Evolutionary conservation across 1,140 invertebrate genomes (phyloP).

Genomic region (Bradysia coprophila): DNA sequence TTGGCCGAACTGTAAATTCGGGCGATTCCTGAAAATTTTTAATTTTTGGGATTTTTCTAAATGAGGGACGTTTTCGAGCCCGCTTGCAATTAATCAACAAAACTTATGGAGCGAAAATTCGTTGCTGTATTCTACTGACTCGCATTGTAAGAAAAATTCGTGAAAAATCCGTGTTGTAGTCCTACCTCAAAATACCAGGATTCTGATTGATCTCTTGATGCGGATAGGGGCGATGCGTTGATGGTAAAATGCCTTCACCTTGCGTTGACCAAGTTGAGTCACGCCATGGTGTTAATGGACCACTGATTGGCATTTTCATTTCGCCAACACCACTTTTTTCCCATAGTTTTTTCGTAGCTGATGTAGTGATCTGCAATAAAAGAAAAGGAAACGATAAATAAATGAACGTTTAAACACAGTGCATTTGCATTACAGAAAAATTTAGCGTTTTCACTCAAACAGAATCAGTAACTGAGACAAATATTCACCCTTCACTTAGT

Average conservation of each 20-base stretch:
- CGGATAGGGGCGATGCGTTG: conserved; percentile 15
- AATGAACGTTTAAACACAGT: no score
- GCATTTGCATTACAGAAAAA: neutral
- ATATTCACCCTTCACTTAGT: no score
- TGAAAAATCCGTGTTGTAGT: neutral
- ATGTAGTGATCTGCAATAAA: conserved; percentile 20
- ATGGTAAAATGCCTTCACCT: conserved; percentile 19
- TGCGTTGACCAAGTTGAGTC: conserved; percentile 24
- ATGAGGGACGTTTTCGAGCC: no score
- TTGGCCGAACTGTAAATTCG: no score
- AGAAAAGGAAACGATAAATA: conserved; percentile 2
- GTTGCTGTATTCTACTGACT: no score
- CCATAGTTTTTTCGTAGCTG: conserved; percentile 24
- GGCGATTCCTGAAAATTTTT: no score
- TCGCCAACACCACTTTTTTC: conserved; percentile 12
- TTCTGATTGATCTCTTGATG: conserved; percentile 15
- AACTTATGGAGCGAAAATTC: no score
- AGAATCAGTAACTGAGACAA: no score
- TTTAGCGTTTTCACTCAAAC: no score
- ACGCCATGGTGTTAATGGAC: conserved; percentile 22
- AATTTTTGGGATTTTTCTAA: neutral
- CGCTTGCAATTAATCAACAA: no score
- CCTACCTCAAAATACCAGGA: conserved; percentile 21
- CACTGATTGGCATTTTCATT: conserved; percentile 3
- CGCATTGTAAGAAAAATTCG: no score